Percentiles rank a stretch among this genome's conserved stretches.
phyloP scores from a whole-genome alignment of 2,888 invertebrate species.

The Cheilosia soror region DNA sequence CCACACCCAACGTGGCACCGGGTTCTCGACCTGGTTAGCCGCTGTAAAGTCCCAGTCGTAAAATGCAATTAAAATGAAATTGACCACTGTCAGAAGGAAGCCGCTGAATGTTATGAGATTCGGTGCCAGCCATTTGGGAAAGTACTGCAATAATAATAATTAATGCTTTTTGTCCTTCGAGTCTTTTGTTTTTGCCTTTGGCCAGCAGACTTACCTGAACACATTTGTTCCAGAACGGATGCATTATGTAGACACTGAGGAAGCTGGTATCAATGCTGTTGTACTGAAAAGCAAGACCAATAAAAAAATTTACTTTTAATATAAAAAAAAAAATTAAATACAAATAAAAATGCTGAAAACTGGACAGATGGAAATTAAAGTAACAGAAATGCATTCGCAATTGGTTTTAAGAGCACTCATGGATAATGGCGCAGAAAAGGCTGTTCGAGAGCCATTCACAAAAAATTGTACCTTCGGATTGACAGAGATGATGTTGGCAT shows the following conservation, averaged over 20 bases:
- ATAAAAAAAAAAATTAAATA: slow-evolving; percentile 5
- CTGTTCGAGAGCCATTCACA: background rate
- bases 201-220: slow-evolving; percentile 90
- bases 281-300: slow-evolving; percentile 89
- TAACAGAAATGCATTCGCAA: no score
- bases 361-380: no score
- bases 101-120: slow-evolving; percentile 98
- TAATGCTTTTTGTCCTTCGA: slow-evolving; percentile 42
- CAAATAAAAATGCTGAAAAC: no score
- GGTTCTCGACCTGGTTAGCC: slow-evolving; percentile 82
- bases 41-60: slow-evolving; percentile 93
- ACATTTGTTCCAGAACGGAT: slow-evolving; percentile 99
- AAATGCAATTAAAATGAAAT: slow-evolving; percentile 92
- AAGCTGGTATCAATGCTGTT: slow-evolving; percentile 97
- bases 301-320: slow-evolving; percentile 38
- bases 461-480: background rate
- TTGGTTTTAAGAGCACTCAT: background rate
- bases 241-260: slow-evolving; percentile 98
- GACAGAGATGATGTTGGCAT: background rate
- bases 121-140: slow-evolving; percentile 98
- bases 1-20: slow-evolving; percentile 94
- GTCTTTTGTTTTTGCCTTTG: background rate
- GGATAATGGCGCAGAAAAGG: background rate
- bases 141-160: slow-evolving; percentile 87
- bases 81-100: slow-evolving; percentile 94